A percentile compares a stretch with the other conserved stretches of the same genome.
Conservation (phyloP, 2,113 vertebrate species). For the Notothenia rossii region DNA sequence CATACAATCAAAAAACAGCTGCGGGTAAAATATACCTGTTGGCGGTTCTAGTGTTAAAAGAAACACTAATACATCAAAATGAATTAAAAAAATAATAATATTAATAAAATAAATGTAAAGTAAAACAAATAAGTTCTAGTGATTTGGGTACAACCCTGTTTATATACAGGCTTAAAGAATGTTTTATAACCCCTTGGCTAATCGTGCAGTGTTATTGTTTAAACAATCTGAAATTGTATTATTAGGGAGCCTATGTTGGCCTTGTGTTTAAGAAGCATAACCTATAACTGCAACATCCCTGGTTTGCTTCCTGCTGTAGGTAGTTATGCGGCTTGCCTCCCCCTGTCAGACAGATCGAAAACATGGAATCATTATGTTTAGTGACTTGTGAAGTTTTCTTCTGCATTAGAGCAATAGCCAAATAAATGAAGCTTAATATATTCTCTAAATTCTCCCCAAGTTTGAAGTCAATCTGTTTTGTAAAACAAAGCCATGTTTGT, state of each 20-base stretch:
- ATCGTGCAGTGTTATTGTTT: background rate
- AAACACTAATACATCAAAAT: too few relatives aligned
- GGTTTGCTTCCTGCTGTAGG: background rate
- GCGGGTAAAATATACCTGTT: too few relatives aligned
- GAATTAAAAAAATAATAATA: too few relatives aligned
- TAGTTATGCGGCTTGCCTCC: background rate
- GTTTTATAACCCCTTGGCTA: background rate
- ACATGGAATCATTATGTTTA: too few relatives aligned
- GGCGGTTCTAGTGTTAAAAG: too few relatives aligned
- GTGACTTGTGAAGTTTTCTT: background rate
- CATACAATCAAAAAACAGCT: too few relatives aligned
- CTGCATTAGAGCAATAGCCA: background rate
- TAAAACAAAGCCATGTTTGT: constrained; percentile 1
- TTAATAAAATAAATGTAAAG: too few relatives aligned
- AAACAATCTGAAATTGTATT: background rate
- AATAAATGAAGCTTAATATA: too few relatives aligned
- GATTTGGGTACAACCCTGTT: too few relatives aligned
- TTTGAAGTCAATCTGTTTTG: background rate
- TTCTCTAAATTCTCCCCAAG: too few relatives aligned
- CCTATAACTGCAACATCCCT: background rate
- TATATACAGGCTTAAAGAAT: too few relatives aligned
- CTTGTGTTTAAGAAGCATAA: background rate
- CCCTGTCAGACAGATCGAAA: background rate
- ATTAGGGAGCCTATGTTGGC: background rate
- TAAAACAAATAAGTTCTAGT: too few relatives aligned